These are phyloP conservation scores for Catharus minimus DNA, from an alignment of 2,113 vertebrate species.

Conservation along the genomic window DNA sequence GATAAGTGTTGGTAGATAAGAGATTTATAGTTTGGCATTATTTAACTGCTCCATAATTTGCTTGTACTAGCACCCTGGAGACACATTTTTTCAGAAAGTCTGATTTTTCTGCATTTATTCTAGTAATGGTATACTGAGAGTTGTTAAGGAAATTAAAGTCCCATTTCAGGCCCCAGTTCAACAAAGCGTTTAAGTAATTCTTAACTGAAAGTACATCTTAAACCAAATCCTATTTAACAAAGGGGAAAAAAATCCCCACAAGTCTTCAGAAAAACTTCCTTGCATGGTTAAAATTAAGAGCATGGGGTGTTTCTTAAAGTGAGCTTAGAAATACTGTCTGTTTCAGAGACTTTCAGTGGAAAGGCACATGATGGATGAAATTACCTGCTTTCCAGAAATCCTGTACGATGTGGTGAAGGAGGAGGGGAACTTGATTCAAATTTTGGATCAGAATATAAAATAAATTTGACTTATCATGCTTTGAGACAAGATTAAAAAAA, in stretches of 20 bases:
- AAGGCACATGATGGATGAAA: neutral
- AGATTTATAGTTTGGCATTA: constrained; percentile 45
- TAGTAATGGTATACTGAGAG: constrained; percentile 1
- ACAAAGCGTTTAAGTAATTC: constrained; percentile 45
- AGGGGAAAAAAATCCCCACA: neutral
- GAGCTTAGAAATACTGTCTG: neutral
- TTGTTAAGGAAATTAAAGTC: constrained; percentile 59
- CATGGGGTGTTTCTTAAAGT: neutral
- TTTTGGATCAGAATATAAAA: neutral
- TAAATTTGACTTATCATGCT: neutral
- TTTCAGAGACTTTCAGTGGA: neutral
- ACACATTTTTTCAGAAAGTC: constrained; percentile 34
- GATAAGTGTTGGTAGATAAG: constrained; percentile 24
- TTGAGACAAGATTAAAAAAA: neutral
- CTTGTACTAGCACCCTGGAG: constrained; percentile 18
- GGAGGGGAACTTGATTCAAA: neutral
- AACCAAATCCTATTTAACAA: neutral
- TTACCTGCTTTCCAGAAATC: neutral
- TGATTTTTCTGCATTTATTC: constrained; percentile 41
- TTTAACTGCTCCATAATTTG: constrained; percentile 45
- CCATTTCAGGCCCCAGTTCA: constrained; percentile 42
- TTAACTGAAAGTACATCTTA: constrained; percentile 37
- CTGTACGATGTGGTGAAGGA: neutral
- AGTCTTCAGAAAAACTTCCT: neutral
- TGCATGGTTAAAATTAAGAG: neutral